Conservation (phyloP, 2,113 vertebrate genomes). For the Podarcis muralis region DNA sequence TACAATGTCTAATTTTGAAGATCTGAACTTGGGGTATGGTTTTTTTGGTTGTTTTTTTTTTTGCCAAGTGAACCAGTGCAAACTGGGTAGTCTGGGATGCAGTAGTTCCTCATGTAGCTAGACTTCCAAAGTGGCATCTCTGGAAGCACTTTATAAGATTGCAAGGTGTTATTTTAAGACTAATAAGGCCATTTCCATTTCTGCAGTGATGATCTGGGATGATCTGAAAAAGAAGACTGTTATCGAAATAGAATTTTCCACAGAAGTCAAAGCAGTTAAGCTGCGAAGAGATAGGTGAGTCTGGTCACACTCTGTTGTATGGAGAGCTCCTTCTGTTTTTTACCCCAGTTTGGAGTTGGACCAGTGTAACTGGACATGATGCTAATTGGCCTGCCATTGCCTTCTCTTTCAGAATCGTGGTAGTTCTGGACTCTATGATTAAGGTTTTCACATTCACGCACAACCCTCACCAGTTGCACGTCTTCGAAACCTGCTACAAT, state of each 20-base stretch:
- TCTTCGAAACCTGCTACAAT: conserved; percentile 99
- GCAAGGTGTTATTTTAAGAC: neutral
- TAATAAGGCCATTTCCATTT: conserved; percentile 1
- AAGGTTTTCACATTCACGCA: conserved; percentile 99
- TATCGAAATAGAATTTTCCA: conserved; percentile 98
- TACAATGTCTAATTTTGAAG: neutral
- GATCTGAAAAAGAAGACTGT: conserved; percentile 99
- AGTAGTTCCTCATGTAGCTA: neutral
- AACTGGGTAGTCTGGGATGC: neutral
- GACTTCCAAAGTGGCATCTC: neutral
- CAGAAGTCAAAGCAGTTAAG: conserved; percentile 97
- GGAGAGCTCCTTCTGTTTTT: neutral
- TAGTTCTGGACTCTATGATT: conserved; percentile 98
- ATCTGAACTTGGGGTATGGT: neutral
- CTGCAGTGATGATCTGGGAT: conserved; percentile 98
- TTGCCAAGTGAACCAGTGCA: neutral
- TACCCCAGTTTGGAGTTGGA: neutral
- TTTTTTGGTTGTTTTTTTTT: neutral
- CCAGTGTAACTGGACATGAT: neutral
- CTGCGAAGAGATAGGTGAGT: conserved; percentile 91
- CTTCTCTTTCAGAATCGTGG: conserved; percentile 88
- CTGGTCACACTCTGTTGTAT: neutral
- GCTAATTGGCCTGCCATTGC: neutral
- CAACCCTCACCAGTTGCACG: conserved; percentile 97
- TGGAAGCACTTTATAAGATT: neutral